Base-by-base conservation (phyloP, 2,113 vertebrate genomes). In the Callopanchax toddi region DNA sequence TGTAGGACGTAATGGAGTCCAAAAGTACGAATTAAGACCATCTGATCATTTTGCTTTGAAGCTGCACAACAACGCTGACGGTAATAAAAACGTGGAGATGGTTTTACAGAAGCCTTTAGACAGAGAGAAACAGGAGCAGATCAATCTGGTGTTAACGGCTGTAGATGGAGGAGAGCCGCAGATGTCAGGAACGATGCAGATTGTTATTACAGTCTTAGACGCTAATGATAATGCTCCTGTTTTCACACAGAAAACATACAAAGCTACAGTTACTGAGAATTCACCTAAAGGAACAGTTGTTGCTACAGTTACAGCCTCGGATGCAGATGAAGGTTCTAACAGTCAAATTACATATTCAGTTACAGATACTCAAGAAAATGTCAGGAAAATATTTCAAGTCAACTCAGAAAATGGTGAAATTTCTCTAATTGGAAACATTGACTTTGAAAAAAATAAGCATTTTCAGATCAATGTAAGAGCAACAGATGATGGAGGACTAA, bases 401-500 rank as follows among this genome's bases (percentile, higher is more conserved):
- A 63, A 91, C 11, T 18, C 20, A 0, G 67, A 57, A 0, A 90
- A 72, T 1, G 92, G 93, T 3, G 82, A 86, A 21, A 85, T 94
- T 8, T 78, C 49, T 18, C 64, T 85, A 1, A 65, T 60, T 0
- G 88, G 86, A 0, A 74, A 76, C 22, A 23, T 93, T 7, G 92
- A 94, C 73, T 93, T 83, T 77, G 94, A 95, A 66, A 86, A 91
- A 21, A 57, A 52, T 2, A 84, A 66, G 1, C 43, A 5, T 0
- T 92, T 90, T 54, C 17, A 87, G 34, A 70, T 94, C 1, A 60
- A 83, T 20, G 55, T 94, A 13, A 79, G 93, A 43, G 93, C 87
- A 2, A 80, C 44, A 16, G 93, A 94, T 23, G 88, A 84, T 0
- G 92, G 93, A 0, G 89, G 92, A 0, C 22, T 93, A 0, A 62